Evolutionary conservation across 2,113 vertebrate genomes (phyloP).

Genomic region (Tor tambroides): DNA sequence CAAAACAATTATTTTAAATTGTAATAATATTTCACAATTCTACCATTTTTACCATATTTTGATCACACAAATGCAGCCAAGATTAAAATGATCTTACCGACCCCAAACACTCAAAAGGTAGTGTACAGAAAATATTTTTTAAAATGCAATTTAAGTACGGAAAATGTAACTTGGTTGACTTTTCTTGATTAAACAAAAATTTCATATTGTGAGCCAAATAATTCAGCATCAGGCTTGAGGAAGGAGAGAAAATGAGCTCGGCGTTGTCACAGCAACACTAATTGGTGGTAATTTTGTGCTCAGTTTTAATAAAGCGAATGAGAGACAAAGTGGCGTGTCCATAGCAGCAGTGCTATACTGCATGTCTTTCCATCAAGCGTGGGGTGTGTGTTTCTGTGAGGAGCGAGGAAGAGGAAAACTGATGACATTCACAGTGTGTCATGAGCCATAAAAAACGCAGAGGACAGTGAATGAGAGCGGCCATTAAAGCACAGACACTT

Average conservation of each 20-base stretch:
- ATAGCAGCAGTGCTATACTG: conserved; percentile 27
- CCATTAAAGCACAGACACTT: conserved; percentile 25
- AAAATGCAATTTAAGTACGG: not conserved
- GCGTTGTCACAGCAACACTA: conserved; percentile 69
- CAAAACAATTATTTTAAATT: not conserved
- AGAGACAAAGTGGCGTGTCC: conserved; percentile 61
- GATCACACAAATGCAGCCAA: not conserved
- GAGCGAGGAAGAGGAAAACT: conserved; percentile 52
- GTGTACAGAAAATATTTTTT: not conserved
- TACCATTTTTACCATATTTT: not conserved
- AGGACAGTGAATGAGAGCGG: conserved; percentile 62
- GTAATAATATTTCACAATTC: not conserved
- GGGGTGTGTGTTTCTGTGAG: conserved; percentile 31
- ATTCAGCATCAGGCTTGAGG: not conserved
- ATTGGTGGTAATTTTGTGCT: conserved; percentile 71
- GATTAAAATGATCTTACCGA: not conserved
- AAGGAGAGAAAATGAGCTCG: conserved; percentile 10
- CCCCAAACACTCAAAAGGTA: not conserved
- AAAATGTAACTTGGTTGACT: not conserved
- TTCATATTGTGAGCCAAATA: not conserved
- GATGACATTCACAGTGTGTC: conserved; percentile 65
- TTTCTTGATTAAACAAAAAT: not conserved
- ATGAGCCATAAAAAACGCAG: conserved; percentile 64
- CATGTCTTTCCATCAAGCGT: conserved; percentile 32
- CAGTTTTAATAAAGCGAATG: conserved; percentile 67